phyloP scores from a whole-genome alignment of 2,888 invertebrate species.

The Amphimallon solstitiale region DNA sequence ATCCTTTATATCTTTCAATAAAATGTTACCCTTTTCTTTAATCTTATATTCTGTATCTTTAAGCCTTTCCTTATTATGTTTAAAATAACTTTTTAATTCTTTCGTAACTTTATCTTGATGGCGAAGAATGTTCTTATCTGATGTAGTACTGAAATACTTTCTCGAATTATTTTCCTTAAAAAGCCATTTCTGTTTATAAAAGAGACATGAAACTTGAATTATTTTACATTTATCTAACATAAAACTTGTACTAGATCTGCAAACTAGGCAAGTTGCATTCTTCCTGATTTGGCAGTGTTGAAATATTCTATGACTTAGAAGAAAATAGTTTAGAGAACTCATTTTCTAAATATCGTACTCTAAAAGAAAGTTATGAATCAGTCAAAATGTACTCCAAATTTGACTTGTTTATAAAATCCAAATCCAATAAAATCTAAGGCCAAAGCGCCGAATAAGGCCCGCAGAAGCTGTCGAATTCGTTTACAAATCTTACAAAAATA shows the following conservation, averaged over 20 bases:
- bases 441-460: no score
- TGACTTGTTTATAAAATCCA: no score
- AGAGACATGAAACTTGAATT: conserved; percentile 11
- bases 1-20: conserved; percentile 77
- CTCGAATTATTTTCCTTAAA: conserved; percentile 17
- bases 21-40: conserved; percentile 69
- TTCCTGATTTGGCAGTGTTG: conserved; percentile 17
- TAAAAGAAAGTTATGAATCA: no score
- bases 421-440: no score
- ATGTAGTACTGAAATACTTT: conserved; percentile 38
- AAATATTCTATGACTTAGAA: conserved; percentile 25
- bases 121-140: conserved; percentile 40
- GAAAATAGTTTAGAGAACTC: conserved; percentile 19
- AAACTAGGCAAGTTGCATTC: neutral
- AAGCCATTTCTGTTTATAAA: conserved; percentile 29
- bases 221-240: conserved; percentile 19
- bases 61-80: conserved; percentile 71
- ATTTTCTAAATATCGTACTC: conserved; percentile 11
- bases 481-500: no score
- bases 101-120: conserved; percentile 45
- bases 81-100: conserved; percentile 61
- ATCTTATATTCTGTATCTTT: conserved; percentile 69
- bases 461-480: no score
- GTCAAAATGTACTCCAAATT: no score
- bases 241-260: neutral